Conservation (phyloP, 2,888 invertebrate genomes). For the Amorpha juglandis region DNA sequence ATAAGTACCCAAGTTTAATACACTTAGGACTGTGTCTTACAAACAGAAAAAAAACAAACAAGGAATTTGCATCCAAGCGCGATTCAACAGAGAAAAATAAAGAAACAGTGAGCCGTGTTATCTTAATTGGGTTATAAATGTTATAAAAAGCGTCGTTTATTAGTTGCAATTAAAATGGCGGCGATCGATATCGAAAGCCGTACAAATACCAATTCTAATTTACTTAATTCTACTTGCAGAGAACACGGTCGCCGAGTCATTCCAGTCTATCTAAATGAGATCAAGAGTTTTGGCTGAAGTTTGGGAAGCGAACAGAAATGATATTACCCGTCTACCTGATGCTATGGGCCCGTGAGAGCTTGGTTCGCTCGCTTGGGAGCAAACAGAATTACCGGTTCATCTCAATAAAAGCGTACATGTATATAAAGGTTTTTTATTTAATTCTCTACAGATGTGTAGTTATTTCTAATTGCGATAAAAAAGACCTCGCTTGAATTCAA, state of each 20-base stretch:
- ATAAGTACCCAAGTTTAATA: not conserved
- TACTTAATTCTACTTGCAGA: slow-evolving; percentile 34
- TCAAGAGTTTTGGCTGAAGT: slow-evolving; percentile 42
- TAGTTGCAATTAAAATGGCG: not conserved
- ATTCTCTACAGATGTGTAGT: not conserved
- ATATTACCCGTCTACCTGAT: slow-evolving; percentile 48
- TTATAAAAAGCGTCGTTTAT: slow-evolving; percentile 2
- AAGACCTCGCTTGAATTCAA: not conserved
- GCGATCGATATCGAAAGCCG: not conserved
- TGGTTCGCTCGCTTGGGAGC: slow-evolving; percentile 32
- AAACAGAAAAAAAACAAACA: slow-evolving; percentile 7
- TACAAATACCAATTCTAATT: slow-evolving; percentile 28
- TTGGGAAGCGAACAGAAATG: slow-evolving; percentile 48
- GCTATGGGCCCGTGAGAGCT: slow-evolving; percentile 29
- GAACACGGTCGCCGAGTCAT: slow-evolving; percentile 11
- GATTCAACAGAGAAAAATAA: slow-evolving; percentile 1
- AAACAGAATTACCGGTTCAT: slow-evolving; percentile 46
- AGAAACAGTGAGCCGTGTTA: not conserved
- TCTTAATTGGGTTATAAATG: slow-evolving; percentile 15
- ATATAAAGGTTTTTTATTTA: slow-evolving; percentile 1
- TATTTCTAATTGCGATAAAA: not conserved
- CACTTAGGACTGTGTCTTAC: slow-evolving; percentile 14
- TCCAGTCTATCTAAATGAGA: slow-evolving; percentile 44
- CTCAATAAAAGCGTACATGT: slow-evolving; percentile 30
- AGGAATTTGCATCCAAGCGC: slow-evolving; percentile 7